Evolutionary conservation across 2,888 invertebrate genomes (phyloP).

Genomic region (Sicus ferrugineus): DNA sequence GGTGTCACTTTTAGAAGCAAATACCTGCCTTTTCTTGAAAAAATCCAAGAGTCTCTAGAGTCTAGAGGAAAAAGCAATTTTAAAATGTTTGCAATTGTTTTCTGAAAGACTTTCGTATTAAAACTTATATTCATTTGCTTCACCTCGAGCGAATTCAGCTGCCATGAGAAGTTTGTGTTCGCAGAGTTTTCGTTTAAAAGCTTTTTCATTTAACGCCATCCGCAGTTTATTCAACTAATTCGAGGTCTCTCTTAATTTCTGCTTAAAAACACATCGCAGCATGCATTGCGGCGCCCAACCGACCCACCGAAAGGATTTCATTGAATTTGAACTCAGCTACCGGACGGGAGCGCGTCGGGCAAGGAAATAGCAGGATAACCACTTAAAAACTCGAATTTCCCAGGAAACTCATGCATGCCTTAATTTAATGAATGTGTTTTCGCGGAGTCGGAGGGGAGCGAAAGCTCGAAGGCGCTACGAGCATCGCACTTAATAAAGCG

Average conservation of each 20-base stretch:
- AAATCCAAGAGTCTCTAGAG: too few species aligned
- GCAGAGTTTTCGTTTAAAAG: slow-evolving; percentile 24
- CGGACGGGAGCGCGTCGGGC: too few species aligned
- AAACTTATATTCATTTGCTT: slow-evolving; percentile 1
- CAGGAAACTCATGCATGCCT: background rate
- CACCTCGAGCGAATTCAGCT: background rate
- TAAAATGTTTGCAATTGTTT: too few species aligned
- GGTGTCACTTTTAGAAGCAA: too few species aligned
- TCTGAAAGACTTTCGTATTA: background rate
- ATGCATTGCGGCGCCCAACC: background rate
- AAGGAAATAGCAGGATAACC: background rate
- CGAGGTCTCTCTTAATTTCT: slow-evolving; percentile 3
- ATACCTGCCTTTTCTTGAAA: too few species aligned
- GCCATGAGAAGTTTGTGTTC: slow-evolving; percentile 10
- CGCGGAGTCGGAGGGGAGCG: background rate
- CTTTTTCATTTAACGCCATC: slow-evolving; percentile 10
- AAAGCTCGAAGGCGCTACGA: background rate
- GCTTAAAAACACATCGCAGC: background rate
- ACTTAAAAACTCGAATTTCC: background rate
- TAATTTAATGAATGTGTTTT: background rate
- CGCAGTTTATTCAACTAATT: slow-evolving; percentile 23
- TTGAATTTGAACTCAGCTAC: background rate
- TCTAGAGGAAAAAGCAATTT: too few species aligned
- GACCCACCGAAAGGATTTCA: background rate
- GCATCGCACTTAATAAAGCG: too few species aligned